Percentiles rank a stretch among this genome's conserved stretches.
These are phyloP conservation scores for Oedothorax gibbosus DNA, from an alignment of 1,140 invertebrate species.

Conservation along the genomic window DNA sequence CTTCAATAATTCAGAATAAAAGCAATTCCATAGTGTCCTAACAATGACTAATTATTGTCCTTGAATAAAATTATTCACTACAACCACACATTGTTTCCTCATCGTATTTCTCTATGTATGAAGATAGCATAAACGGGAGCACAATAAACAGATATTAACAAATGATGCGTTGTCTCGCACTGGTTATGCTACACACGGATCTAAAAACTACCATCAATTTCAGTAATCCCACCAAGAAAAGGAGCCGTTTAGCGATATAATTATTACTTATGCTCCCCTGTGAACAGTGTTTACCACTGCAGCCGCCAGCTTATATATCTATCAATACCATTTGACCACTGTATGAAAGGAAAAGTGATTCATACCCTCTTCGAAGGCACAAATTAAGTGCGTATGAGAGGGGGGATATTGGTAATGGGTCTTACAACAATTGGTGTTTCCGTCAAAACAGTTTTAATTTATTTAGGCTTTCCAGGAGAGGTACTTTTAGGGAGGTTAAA, in stretches of 20 bases:
- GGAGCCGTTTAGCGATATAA: constrained; percentile 43
- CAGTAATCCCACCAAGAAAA: constrained; percentile 21
- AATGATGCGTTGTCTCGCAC: constrained; percentile 26
- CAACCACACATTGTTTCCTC: constrained; percentile 11
- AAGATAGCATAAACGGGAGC: neutral
- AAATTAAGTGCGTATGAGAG: constrained; percentile 1
- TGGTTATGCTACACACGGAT: constrained; percentile 1
- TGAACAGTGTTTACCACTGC: constrained; percentile 30
- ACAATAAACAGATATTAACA: constrained; percentile 47
- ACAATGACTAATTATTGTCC: too few relatives aligned
- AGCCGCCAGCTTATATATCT: constrained; percentile 12
- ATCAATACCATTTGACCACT: constrained; percentile 47
- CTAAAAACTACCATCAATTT: constrained; percentile 48
- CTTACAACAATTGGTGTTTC: neutral
- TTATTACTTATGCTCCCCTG: neutral
- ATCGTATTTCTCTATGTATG: neutral
- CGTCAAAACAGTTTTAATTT: neutral
- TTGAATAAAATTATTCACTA: neutral
- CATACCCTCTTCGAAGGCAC: neutral
- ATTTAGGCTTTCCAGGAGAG: neutral
- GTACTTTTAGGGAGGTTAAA: neutral
- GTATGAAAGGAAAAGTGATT: constrained; percentile 1
- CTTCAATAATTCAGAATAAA: too few relatives aligned
- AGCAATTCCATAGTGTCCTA: too few relatives aligned
- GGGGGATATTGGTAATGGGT: neutral